Evolutionary conservation across 2,797 vertebrate genomes (phyloP).

Genomic region (Sebastes steindachneri): DNA sequence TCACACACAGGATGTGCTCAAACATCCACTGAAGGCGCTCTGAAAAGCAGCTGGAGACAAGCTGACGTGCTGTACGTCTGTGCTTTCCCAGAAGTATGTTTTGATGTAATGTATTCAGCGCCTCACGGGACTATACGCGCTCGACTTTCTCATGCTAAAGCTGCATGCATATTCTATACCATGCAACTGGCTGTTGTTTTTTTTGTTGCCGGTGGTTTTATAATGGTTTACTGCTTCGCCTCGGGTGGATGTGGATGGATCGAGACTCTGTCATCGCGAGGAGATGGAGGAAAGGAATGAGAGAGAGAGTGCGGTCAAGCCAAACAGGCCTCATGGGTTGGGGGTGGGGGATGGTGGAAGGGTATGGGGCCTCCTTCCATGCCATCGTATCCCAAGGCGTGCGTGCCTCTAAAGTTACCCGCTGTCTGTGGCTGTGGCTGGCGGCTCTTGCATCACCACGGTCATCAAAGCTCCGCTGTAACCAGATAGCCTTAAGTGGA

Average conservation of each 20-base stretch:
- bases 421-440: slow-evolving; percentile 50
- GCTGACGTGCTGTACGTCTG: background rate
- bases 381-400: slow-evolving; percentile 40
- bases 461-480: slow-evolving; percentile 50
- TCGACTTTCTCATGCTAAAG: slow-evolving; percentile 4
- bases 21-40: slow-evolving; percentile 2
- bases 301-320: background rate
- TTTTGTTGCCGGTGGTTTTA: background rate
- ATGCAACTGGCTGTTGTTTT: background rate
- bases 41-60: slow-evolving; percentile 2
- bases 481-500: slow-evolving; percentile 50
- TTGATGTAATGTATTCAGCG: slow-evolving; percentile 34
- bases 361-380: slow-evolving; percentile 33
- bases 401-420: slow-evolving; percentile 63
- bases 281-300: slow-evolving; percentile 19
- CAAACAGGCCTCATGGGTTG: background rate
- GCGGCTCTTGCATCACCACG: slow-evolving; percentile 41
- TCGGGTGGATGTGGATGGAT: slow-evolving; percentile 12
- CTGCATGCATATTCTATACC: slow-evolving; percentile 3
- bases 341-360: background rate
- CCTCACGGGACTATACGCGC: background rate
- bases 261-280: slow-evolving; percentile 15
- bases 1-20: slow-evolving; percentile 7
- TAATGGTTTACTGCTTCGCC: slow-evolving; percentile 1
- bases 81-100: slow-evolving; percentile 20